Evolutionary conservation across 1,140 invertebrate species (phyloP).

Genomic region (Heliothis virescens): DNA sequence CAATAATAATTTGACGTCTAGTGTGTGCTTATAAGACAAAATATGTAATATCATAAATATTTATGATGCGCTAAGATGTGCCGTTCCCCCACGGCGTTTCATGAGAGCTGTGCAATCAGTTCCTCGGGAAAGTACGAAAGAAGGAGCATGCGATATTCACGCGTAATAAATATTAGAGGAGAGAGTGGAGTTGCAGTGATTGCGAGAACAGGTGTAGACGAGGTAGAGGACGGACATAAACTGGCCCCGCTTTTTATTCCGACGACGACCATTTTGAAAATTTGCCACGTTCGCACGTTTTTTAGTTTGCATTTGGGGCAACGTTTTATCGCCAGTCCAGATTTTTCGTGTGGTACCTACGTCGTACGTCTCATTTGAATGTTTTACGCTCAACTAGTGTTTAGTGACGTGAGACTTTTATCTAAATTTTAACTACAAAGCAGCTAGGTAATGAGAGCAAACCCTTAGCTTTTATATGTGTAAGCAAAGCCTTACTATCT

Average conservation of each 20-base stretch:
- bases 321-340: slow-evolving; percentile 51
- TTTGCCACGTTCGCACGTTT: slow-evolving; percentile 54
- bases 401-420: neutral
- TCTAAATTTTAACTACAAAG: too few species aligned
- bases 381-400: neutral
- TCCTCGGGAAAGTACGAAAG: slow-evolving; percentile 61
- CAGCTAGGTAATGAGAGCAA: too few species aligned
- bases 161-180: slow-evolving; percentile 84
- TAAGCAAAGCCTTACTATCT: too few species aligned
- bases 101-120: slow-evolving; percentile 58
- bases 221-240: slow-evolving; percentile 48
- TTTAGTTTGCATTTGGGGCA: slow-evolving; percentile 52
- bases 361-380: slow-evolving; percentile 37
- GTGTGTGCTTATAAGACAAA: slow-evolving; percentile 28
- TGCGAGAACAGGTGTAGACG: slow-evolving; percentile 69
- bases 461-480: too few species aligned
- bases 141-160: slow-evolving; percentile 83
- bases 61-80: slow-evolving; percentile 45
- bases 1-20: slow-evolving; percentile 35
- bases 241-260: slow-evolving; percentile 55
- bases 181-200: slow-evolving; percentile 77
- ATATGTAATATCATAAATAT: slow-evolving; percentile 48
- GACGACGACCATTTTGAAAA: slow-evolving; percentile 54
- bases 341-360: slow-evolving; percentile 18
- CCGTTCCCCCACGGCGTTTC: slow-evolving; percentile 31